Evolutionary conservation across 2,888 invertebrate genomes (phyloP), one percentile per base, ranked within the genome.

Genomic region (Agrilus mali): DNA sequence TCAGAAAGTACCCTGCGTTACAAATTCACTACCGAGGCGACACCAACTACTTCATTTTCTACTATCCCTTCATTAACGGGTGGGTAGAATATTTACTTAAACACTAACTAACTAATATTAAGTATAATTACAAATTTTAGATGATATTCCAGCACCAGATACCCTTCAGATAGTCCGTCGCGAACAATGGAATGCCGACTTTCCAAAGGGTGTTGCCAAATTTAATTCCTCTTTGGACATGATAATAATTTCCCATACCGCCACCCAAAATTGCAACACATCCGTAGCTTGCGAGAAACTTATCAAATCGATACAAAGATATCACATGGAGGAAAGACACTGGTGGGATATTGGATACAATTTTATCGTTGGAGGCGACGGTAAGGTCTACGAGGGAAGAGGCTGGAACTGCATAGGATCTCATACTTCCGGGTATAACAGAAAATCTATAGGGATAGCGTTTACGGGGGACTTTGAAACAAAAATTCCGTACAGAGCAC

Each of bases 341-440:
- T 78, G 76, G 70, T 67, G 65, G 37, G 82, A 82, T 55, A 81
- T 82, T 14, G 75, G 67, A 0, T 83, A 80, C 57, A 85, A 81
- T 57, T 85, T 82, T 51, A 61, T 85, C 3, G 73, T 85, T 3
- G 85, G 82, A 0, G 83, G 82, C 8, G 85, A 85, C 56, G 85
- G 85, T 0, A 71, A 75, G 4, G 80, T 77, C 0, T 85, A 83
- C 58, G 74, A 72, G 50, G 85, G 81, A 1, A 75, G 85, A 2
- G 81, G 82, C 3, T 85, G 85, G 85, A 73, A 79, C 50, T 61
- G 64, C 49, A 65, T 73, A 8, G 84, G 84, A 0, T 78, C 82
- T 0, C 82, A 83, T 53, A 72, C 82, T 0, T 69, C 70, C 36
- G 67, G 75, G 38, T 80, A 73, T 55, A 81, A 82, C 57, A 62